A percentile compares a stretch with the other conserved stretches of the same genome.
Conservation (phyloP, 2,888 invertebrate species). For the Rhagophthalmus giganteus region DNA sequence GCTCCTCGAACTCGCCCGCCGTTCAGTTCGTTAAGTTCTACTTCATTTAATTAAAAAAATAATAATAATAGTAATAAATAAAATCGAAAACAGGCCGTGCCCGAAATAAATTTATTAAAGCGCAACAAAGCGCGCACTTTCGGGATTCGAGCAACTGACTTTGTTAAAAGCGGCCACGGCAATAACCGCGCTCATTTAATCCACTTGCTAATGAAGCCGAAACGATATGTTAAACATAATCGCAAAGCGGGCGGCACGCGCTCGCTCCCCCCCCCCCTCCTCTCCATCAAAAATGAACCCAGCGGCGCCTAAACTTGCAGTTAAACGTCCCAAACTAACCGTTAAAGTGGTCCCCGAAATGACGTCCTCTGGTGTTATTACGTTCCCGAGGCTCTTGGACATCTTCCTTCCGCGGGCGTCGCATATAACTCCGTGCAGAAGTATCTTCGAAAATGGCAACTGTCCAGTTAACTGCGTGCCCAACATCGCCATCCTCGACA, state of each 20-base stretch:
- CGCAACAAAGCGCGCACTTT: too few species aligned
- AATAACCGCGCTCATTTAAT: constrained; percentile 1
- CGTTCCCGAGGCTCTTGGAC: constrained; percentile 98
- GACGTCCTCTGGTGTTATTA: constrained; percentile 96
- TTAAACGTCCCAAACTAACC: constrained; percentile 53
- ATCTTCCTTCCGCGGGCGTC: constrained; percentile 99
- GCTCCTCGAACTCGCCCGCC: too few species aligned
- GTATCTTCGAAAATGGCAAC: constrained; percentile 91
- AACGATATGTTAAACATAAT: constrained; percentile 6
- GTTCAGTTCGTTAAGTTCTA: too few species aligned
- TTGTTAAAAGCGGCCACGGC: too few species aligned
- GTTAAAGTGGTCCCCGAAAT: constrained; percentile 84
- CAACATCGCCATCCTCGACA: constrained; percentile 98
- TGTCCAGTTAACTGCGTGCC: constrained; percentile 86
- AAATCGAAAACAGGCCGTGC: too few species aligned
- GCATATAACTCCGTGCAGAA: constrained; percentile 94
- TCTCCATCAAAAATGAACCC: too few species aligned
- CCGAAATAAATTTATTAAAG: too few species aligned
- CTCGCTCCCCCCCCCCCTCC: too few species aligned
- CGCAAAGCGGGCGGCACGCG: constrained; percentile 2
- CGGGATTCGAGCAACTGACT: too few species aligned
- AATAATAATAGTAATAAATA: too few species aligned
- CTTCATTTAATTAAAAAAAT: too few species aligned
- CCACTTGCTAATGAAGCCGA: constrained; percentile 1
- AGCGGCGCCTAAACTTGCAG: neutral